Evolutionary conservation across 1,140 invertebrate species (phyloP).

Genomic region (Drosophila nasuta): DNA sequence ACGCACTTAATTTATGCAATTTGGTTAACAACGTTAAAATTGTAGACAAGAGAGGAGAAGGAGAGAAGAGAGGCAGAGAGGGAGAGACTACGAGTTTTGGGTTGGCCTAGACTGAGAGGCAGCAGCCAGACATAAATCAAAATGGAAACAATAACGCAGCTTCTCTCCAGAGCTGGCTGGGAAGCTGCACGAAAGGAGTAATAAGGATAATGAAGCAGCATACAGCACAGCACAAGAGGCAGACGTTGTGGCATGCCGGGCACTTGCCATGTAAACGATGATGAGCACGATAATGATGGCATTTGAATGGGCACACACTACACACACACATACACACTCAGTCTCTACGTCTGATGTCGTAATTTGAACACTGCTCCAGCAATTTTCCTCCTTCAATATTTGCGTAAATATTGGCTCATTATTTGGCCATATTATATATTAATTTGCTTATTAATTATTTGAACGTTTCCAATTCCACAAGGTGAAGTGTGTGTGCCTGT

Average conservation of each 20-base stretch:
- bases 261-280: conserved; percentile 77
- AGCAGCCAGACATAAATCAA: conserved; percentile 73
- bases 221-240: conserved; percentile 37
- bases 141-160: conserved; percentile 80
- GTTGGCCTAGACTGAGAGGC: conserved; percentile 2
- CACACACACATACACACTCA: conserved; percentile 6
- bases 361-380: conserved; percentile 45
- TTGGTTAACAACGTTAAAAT: conserved; percentile 84
- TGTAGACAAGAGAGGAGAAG: conserved; percentile 57
- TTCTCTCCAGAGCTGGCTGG: conserved; percentile 10
- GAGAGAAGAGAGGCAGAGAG: not conserved
- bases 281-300: conserved; percentile 80
- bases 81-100: not conserved
- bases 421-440: conserved; percentile 73
- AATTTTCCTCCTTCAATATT: conserved; percentile 61
- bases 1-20: conserved; percentile 84
- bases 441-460: conserved; percentile 76
- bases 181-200: conserved; percentile 67
- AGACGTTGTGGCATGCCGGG: conserved; percentile 62
- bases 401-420: conserved; percentile 75
- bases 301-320: conserved; percentile 64
- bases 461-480: conserved; percentile 28
- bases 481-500: conserved; percentile 38
- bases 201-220: conserved; percentile 83
- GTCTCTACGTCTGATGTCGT: conserved; percentile 37